phyloP scores from a whole-genome alignment of 2,113 vertebrate species.

The Pipra filicauda region DNA sequence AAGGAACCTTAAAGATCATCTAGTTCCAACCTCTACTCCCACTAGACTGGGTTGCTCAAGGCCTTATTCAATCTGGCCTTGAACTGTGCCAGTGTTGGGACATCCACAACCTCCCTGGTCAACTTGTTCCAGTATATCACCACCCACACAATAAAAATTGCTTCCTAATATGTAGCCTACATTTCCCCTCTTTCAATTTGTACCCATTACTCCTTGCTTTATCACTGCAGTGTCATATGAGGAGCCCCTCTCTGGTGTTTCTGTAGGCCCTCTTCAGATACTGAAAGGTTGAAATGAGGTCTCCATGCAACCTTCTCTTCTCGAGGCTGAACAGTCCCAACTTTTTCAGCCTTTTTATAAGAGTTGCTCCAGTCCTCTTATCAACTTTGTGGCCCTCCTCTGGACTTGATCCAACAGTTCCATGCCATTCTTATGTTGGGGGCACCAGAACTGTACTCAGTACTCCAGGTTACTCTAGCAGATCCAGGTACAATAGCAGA shows the following conservation, averaged over 20 bases:
- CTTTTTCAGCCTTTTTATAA: not conserved
- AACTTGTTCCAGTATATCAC: not conserved
- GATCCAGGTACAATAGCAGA: not conserved
- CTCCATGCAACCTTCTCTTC: not conserved
- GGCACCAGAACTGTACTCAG: not conserved
- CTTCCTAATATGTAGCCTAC: not conserved
- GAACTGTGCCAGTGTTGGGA: not conserved
- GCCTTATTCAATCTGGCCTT: not conserved
- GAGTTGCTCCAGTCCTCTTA: not conserved
- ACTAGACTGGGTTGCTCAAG: not conserved
- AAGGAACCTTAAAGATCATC: not conserved
- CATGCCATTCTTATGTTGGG: not conserved
- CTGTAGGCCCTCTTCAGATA: not conserved
- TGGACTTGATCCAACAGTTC: not conserved
- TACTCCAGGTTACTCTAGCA: not conserved
- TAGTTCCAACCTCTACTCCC: not conserved
- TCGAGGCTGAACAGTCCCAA: not conserved
- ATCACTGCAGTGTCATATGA: not conserved
- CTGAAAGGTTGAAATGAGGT: not conserved
- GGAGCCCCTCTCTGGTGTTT: not conserved
- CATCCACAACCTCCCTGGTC: not conserved
- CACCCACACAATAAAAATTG: not conserved
- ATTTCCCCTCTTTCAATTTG: not conserved
- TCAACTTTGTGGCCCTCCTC: accelerated
- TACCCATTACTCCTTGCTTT: not conserved